These are phyloP conservation scores for Chrysaora quinquecirrha DNA, from an alignment of 30 jellyfish, hydroid and myxozoan species.

Conservation along the genomic window DNA sequence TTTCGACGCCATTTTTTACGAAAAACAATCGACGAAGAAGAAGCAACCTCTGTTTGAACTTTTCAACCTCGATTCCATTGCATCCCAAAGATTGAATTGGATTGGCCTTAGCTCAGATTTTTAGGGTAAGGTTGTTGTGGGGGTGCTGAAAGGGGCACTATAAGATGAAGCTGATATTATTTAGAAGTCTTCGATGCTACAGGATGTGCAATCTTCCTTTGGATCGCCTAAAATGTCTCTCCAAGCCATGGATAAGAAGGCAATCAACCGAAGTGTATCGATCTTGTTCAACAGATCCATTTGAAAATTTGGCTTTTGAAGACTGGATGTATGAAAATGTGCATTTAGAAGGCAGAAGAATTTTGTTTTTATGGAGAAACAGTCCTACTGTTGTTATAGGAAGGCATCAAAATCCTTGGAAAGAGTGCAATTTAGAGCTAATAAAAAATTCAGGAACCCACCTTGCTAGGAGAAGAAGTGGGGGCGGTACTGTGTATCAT, in stretches of 20 bases:
- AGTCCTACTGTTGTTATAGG: conserved; percentile 89
- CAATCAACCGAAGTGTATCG: conserved; percentile 50
- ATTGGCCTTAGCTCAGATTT: no score
- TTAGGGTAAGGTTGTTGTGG: no score
- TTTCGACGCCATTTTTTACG: conserved; percentile 76
- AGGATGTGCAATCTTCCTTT: no score
- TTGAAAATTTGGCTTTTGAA: conserved; percentile 79
- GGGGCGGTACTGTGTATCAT: conserved; percentile 98
- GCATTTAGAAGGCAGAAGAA: not conserved
- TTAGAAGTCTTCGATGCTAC: no score
- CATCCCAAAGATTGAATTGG: no score
- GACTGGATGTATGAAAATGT: conserved; percentile 69
- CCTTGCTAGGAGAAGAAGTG: conserved; percentile 87
- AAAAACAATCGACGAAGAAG: no score
- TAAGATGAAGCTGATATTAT: no score
- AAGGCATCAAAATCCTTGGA: conserved; percentile 96
- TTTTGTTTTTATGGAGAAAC: conserved; percentile 88
- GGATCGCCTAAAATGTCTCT: no score
- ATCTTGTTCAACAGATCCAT: conserved; percentile 57
- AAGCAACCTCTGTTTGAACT: no score
- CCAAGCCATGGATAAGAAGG: not conserved
- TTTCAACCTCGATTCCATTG: no score
- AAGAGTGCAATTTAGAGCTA: conserved; percentile 71
- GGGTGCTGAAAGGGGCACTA: no score
- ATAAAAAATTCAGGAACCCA: conserved; percentile 33